These are phyloP conservation scores for Stigmatopora nigra DNA, from an alignment of 2,113 vertebrate genomes.

Conservation along the genomic window DNA sequence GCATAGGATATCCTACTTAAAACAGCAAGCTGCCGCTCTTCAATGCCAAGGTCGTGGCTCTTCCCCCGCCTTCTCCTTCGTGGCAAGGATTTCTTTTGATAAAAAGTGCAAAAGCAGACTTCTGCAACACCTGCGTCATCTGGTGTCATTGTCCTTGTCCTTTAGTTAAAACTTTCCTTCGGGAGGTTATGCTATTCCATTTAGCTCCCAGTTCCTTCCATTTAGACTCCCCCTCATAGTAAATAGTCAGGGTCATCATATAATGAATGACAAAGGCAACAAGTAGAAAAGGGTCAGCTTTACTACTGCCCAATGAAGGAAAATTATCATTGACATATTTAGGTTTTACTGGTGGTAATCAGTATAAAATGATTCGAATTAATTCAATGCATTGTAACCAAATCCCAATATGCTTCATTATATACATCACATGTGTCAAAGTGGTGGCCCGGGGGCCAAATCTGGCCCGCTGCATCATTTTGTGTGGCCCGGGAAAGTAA, in stretches of 20 bases:
- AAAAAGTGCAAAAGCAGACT: slow-evolving; percentile 10
- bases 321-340: neutral
- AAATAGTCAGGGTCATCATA: slow-evolving; percentile 4
- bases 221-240: neutral
- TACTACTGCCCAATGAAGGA: neutral
- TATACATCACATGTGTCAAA: no score
- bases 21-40: slow-evolving; percentile 21
- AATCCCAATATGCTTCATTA: neutral
- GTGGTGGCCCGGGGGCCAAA: no score
- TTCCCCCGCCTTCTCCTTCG: slow-evolving; percentile 19
- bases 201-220: slow-evolving; percentile 17
- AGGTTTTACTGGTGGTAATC: neutral
- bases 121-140: slow-evolving; percentile 11
- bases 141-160: slow-evolving; percentile 19
- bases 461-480: no score
- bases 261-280: slow-evolving; percentile 13
- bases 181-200: slow-evolving; percentile 9
- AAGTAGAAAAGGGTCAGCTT: neutral
- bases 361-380: neutral
- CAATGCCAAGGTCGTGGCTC: slow-evolving; percentile 31
- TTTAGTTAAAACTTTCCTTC: neutral
- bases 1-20: slow-evolving; percentile 61
- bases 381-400: neutral
- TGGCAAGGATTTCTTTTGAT: slow-evolving; percentile 28
- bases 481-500: no score